Evolutionary conservation across 1,140 invertebrate species (phyloP).

Genomic region (Diprion similis): DNA sequence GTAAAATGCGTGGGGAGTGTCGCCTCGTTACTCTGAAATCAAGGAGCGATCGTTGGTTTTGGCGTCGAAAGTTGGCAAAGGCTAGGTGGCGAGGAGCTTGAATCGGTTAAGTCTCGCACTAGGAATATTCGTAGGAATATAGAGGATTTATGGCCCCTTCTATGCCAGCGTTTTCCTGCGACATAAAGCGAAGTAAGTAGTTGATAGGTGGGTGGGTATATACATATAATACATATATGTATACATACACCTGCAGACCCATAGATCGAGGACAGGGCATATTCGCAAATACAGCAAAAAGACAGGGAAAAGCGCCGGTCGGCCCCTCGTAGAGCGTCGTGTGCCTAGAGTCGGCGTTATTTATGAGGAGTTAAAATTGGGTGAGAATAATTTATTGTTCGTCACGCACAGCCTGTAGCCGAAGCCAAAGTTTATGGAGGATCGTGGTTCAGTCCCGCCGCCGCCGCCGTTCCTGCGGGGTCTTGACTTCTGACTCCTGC

Average conservation of each 20-base stretch:
- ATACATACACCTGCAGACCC: background rate
- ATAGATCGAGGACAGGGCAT: background rate
- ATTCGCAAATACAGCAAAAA: constrained; percentile 24
- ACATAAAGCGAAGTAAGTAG: constrained; percentile 1
- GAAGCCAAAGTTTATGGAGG: background rate
- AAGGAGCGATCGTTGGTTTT: too few relatives aligned
- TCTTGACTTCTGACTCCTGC: background rate
- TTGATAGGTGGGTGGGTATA: background rate
- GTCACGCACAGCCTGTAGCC: constrained; percentile 19
- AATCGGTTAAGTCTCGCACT: too few relatives aligned
- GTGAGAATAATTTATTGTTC: constrained; percentile 33
- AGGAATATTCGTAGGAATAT: background rate
- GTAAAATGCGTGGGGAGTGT: too few relatives aligned
- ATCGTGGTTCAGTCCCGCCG: too few relatives aligned
- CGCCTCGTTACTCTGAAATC: too few relatives aligned
- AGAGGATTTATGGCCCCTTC: background rate
- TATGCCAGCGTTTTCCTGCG: background rate
- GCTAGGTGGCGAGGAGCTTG: too few relatives aligned
- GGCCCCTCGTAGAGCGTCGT: background rate
- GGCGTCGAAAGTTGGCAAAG: too few relatives aligned
- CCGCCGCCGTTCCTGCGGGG: background rate
- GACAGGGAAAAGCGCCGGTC: constrained; percentile 15
- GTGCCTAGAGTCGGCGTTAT: constrained; percentile 21
- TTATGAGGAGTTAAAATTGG: constrained; percentile 32
- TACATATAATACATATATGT: background rate